A percentile compares a stretch with the other conserved stretches of the same genome.
Evolutionary conservation across 2,888 invertebrate genomes (phyloP).

Genomic region (Trissonchulus latispiculum): DNA sequence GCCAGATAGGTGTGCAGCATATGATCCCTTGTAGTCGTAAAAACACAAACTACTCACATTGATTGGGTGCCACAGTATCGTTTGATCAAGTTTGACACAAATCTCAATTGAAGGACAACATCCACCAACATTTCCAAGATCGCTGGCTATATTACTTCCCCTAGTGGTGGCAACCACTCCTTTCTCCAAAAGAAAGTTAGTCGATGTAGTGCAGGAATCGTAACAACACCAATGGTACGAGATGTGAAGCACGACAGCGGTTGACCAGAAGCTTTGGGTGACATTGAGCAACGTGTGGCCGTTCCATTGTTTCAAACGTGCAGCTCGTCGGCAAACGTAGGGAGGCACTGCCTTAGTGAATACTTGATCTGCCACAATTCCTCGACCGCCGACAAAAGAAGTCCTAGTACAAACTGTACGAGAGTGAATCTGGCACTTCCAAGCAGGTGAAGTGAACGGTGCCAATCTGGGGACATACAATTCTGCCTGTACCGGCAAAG

Average conservation of each 20-base stretch:
- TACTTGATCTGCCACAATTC: neutral
- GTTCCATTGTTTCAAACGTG: neutral
- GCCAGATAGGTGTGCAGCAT: neutral
- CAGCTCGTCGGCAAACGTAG: neutral
- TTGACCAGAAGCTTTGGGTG: neutral
- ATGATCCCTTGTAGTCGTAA: neutral
- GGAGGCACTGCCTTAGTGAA: neutral
- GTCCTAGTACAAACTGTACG: neutral
- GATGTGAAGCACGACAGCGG: neutral
- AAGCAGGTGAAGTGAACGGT: neutral
- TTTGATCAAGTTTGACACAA: neutral
- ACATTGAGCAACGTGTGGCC: neutral
- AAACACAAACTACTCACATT: neutral
- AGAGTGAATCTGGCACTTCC: neutral
- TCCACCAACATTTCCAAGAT: neutral
- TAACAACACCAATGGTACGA: neutral
- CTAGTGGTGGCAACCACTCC: neutral
- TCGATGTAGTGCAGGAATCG: neutral
- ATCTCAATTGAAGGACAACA: neutral
- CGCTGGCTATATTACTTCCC: neutral
- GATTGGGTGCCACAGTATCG: neutral
- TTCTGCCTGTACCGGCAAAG: neutral
- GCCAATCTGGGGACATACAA: neutral
- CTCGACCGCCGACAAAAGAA: neutral
- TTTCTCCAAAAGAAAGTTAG: neutral